Percentiles rank a stretch among this genome's conserved stretches.
Evolutionary conservation across 2,113 vertebrate genomes (phyloP).

Genomic region (Myrmophylax atrothorax): DNA sequence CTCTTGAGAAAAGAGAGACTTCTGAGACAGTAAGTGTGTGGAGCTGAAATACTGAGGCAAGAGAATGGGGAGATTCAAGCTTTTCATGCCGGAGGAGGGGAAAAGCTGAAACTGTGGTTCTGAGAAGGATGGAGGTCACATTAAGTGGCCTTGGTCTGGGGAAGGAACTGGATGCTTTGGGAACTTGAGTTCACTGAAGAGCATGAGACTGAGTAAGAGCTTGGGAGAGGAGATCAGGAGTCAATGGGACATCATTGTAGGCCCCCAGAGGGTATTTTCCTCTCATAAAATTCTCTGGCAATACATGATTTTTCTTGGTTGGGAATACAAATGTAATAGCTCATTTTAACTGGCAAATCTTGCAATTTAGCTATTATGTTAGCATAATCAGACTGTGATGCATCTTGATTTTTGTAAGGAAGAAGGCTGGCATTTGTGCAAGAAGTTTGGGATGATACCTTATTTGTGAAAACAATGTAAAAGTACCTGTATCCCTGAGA

Average conservation of each 20-base stretch:
- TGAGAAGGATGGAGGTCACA: not conserved
- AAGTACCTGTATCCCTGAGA: not conserved
- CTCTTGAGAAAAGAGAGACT: not conserved
- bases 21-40: not conserved
- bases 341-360: not conserved
- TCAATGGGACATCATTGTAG: not conserved
- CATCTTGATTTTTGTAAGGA: accelerated
- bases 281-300: not conserved
- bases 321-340: not conserved
- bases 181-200: not conserved
- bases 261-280: not conserved
- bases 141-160: not conserved
- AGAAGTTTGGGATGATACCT: not conserved
- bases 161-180: not conserved
- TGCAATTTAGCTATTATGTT: not conserved
- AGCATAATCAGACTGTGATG: not conserved
- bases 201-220: not conserved
- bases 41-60: not conserved
- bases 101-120: not conserved
- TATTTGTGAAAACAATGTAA: not conserved
- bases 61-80: not conserved
- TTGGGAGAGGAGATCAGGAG: not conserved
- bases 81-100: not conserved
- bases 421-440: not conserved
- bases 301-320: not conserved